Evolutionary conservation across 1,140 invertebrate species (phyloP).

Genomic region (Thaumetopoea pityocampa): DNA sequence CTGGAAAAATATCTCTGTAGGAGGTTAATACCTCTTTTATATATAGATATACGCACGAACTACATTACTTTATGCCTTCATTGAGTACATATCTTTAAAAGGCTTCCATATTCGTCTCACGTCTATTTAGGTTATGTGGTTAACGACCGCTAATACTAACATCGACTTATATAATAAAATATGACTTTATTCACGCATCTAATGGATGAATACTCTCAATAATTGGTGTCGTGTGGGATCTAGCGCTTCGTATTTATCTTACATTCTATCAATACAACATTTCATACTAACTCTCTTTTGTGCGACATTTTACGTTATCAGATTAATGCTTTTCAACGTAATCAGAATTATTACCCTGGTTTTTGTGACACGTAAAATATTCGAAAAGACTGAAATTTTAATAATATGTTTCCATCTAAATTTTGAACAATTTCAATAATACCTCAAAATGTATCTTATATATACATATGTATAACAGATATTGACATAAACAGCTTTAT

Average conservation of each 20-base stretch:
- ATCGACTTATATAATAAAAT: conserved; percentile 53
- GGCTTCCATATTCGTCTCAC: conserved; percentile 4
- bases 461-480: conserved; percentile 5
- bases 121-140: conserved; percentile 26
- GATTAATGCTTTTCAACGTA: conserved; percentile 30
- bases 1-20: too few relatives aligned
- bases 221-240: conserved; percentile 58
- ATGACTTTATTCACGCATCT: conserved; percentile 28
- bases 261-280: conserved; percentile 34
- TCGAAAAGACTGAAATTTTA: conserved; percentile 42
- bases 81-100: too few relatives aligned
- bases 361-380: conserved; percentile 49
- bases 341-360: conserved; percentile 52
- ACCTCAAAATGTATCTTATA: conserved; percentile 21
- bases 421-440: conserved; percentile 15
- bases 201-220: conserved; percentile 38
- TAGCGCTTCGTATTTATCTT: conserved; percentile 43
- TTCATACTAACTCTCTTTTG: conserved; percentile 35
- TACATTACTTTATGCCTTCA: too few relatives aligned
- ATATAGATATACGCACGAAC: too few relatives aligned
- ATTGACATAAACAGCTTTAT: conserved; percentile 4
- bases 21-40: too few relatives aligned
- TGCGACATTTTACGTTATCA: conserved; percentile 36
- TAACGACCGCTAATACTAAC: conserved; percentile 67
- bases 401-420: conserved; percentile 4